These are phyloP conservation scores for Lutjanus erythropterus DNA, from an alignment of 2,113 vertebrate genomes.

Conservation along the genomic window DNA sequence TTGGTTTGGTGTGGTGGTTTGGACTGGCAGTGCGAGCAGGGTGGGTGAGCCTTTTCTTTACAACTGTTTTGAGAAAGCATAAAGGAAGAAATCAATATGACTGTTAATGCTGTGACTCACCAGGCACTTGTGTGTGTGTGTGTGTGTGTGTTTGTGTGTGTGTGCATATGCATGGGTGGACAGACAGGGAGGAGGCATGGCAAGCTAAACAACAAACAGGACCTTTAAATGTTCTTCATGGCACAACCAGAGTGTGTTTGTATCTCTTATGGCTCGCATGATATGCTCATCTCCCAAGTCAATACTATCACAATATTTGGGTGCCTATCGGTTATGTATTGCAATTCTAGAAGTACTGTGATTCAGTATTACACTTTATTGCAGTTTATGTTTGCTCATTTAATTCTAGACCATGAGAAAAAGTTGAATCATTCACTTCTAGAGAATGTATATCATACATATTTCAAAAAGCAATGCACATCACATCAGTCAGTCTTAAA, in stretches of 20 bases:
- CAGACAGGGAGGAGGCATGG: conserved; percentile 25
- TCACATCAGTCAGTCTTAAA: too few species aligned
- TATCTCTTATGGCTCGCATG: too few species aligned
- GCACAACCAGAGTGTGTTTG: conserved; percentile 12
- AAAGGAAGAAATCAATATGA: conserved; percentile 81
- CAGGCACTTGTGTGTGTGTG: conserved; percentile 31
- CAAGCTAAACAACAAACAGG: conserved; percentile 77
- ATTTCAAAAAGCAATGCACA: too few species aligned
- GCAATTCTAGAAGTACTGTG: too few species aligned
- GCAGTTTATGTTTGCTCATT: too few species aligned
- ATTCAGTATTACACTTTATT: too few species aligned
- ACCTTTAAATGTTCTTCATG: conserved; percentile 70
- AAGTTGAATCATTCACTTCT: too few species aligned
- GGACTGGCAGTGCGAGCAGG: neutral
- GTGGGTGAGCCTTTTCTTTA: conserved; percentile 44
- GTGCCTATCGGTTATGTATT: too few species aligned
- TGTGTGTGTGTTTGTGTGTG: conserved; percentile 14
- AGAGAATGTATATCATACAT: too few species aligned
- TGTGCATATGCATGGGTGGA: neutral
- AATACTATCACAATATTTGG: too few species aligned
- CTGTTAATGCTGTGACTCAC: conserved; percentile 79
- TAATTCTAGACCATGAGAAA: too few species aligned
- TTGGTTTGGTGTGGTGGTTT: conserved; percentile 4
- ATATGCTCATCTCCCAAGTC: too few species aligned
- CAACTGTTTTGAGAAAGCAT: conserved; percentile 51